Percentiles rank a stretch among this genome's conserved stretches.
Evolutionary conservation across 1,140 invertebrate genomes (phyloP).

Genomic region (Atta texana): DNA sequence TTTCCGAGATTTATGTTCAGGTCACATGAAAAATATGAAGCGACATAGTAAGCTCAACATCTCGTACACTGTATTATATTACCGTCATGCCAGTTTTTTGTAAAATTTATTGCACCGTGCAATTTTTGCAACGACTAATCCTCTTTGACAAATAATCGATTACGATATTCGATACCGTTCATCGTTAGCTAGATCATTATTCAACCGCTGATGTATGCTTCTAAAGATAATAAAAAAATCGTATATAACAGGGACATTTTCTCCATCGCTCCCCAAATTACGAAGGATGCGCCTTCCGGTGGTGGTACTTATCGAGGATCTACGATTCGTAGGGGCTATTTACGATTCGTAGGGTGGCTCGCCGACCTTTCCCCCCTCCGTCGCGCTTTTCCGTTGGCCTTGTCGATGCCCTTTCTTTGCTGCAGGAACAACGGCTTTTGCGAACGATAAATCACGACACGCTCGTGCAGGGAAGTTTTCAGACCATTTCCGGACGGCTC

Average conservation of each 20-base stretch:
- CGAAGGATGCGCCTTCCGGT: slow-evolving; percentile 64
- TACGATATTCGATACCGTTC: background rate
- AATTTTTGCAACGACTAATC: slow-evolving; percentile 11
- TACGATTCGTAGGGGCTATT: slow-evolving; percentile 83
- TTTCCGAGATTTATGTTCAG: background rate
- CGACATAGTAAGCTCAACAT: background rate
- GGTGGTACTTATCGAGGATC: slow-evolving; percentile 81
- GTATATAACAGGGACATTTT: slow-evolving; percentile 61
- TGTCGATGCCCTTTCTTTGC: slow-evolving; percentile 35
- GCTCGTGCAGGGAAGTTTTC: slow-evolving; percentile 75
- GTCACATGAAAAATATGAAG: background rate
- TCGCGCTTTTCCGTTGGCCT: slow-evolving; percentile 64
- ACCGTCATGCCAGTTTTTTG: background rate
- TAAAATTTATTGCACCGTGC: slow-evolving; percentile 6
- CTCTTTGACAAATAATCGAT: background rate
- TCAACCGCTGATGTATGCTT: slow-evolving; percentile 53
- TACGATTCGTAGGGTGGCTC: slow-evolving; percentile 77
- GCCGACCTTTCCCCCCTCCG: slow-evolving; percentile 71
- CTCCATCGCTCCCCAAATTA: slow-evolving; percentile 47
- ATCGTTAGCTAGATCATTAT: slow-evolving; percentile 64
- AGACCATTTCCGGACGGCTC: slow-evolving; percentile 65
- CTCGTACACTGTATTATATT: slow-evolving; percentile 5
- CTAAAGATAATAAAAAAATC: slow-evolving; percentile 80
- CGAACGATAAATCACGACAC: slow-evolving; percentile 78
- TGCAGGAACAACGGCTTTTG: slow-evolving; percentile 66